phyloP scores from a whole-genome alignment of 1,140 invertebrate genomes.

The Formica selysi region DNA sequence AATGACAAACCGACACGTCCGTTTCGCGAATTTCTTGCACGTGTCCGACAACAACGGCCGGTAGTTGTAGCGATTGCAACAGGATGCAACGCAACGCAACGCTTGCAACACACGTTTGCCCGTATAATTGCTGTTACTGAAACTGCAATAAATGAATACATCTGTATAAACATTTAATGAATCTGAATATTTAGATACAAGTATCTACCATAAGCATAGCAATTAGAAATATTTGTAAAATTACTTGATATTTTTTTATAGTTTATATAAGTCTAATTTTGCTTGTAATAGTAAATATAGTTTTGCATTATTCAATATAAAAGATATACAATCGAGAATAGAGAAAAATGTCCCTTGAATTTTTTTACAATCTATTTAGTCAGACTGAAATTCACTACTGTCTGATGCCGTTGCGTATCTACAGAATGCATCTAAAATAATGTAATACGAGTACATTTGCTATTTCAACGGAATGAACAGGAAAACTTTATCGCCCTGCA shows the following conservation, averaged over 20 bases:
- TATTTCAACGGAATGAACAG: constrained; percentile 21
- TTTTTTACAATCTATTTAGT: constrained; percentile 18
- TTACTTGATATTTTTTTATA: constrained; percentile 14
- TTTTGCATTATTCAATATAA: constrained; percentile 16
- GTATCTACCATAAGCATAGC: neutral
- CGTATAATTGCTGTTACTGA: neutral
- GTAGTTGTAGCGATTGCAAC: constrained; percentile 3
- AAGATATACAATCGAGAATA: neutral
- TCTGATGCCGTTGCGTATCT: neutral
- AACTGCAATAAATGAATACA: constrained; percentile 42
- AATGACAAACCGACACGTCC: constrained; percentile 71
- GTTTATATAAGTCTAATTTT: neutral
- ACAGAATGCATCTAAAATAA: constrained; percentile 8
- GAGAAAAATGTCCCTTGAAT: constrained; percentile 1
- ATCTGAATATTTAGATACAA: neutral
- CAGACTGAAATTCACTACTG: neutral
- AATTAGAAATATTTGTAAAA: neutral
- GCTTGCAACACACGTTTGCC: neutral
- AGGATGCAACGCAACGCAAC: neutral
- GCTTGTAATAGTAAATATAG: neutral
- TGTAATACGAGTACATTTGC: neutral
- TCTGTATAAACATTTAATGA: neutral
- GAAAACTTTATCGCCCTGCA: constrained; percentile 1
- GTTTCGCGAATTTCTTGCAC: constrained; percentile 66
- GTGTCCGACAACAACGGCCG: constrained; percentile 7